Evolutionary conservation across 2,888 invertebrate species (phyloP), one percentile per base, ranked within the genome.

Genomic region (Ornithoptera priamus): DNA sequence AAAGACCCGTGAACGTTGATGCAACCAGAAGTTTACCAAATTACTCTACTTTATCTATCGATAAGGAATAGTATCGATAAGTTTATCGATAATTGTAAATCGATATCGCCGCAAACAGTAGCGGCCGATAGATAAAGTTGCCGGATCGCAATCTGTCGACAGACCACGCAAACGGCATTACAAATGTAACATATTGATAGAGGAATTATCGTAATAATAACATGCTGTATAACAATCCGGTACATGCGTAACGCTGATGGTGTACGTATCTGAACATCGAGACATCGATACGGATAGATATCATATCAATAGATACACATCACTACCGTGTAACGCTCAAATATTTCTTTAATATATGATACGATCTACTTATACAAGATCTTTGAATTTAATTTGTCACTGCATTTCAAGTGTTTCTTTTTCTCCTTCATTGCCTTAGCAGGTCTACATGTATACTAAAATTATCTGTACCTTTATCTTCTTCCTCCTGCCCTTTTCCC

Each of bases 91-190:
- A 69, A 70, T 57, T 75, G 76, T 76, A 73, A 75, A 72, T 74
- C 71, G 70, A 71, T 75, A 75, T 76, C 74, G 62, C 56, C 58
- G 65, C 65, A 67, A 59, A 73, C 74, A 64, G 75, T 74, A 73
- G 75, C 75, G 73, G 73, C 73, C 71, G 72, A 72, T 73, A 72
- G 70, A 70, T 70, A 70, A 66, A 56, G 39, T 15, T 6, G 15
- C 22, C 18, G 39, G 70, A 70, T 70, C 67, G 53, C 64, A 67
- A 70, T 70, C 67, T 46, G 15, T 2, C 42, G 66, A 67, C 70
- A 60, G 63, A 58, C 57, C 15, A 53, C 58, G 58, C 30, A 57
- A 62, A 50, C 24, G 58, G 64, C 39, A 67, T 70, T 70, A 70
- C 70, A 64, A 70, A 67, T 64, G 62, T 70, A 20, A 70, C 50